These are phyloP conservation scores for Galagoides demidoff DNA, from an alignment of 2,797 vertebrate species.

Conservation along the genomic window DNA sequence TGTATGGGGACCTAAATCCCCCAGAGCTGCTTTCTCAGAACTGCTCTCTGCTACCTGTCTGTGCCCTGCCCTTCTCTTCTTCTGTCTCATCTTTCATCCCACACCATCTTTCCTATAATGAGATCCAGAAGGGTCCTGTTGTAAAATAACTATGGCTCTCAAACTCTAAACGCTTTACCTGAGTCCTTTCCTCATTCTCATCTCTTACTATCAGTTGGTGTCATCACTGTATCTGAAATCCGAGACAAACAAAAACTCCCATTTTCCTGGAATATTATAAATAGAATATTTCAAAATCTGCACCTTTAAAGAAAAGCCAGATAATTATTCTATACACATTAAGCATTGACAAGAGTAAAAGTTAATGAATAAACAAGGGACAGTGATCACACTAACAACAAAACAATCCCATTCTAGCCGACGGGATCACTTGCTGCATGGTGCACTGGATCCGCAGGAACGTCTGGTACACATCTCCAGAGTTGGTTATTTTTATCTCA, in stretches of 20 bases:
- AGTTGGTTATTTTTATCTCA: neutral
- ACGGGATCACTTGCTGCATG: neutral
- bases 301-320: neutral
- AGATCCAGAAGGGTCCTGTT: neutral
- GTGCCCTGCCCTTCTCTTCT: neutral
- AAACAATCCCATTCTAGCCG: neutral
- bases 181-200: neutral
- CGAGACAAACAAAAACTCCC: neutral
- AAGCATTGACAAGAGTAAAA: neutral
- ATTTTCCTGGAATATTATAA: neutral
- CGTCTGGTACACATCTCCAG: neutral
- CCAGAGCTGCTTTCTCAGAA: neutral
- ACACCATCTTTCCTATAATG: neutral
- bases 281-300: neutral
- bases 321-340: neutral
- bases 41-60: neutral
- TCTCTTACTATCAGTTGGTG: neutral
- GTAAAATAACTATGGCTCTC: neutral
- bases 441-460: neutral
- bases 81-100: neutral
- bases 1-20: neutral
- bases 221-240: neutral
- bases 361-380: neutral
- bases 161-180: neutral
- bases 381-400: neutral